These are phyloP conservation scores for Buceros bicornis DNA, from an alignment of 2,797 vertebrate genomes.

Conservation along the genomic window DNA sequence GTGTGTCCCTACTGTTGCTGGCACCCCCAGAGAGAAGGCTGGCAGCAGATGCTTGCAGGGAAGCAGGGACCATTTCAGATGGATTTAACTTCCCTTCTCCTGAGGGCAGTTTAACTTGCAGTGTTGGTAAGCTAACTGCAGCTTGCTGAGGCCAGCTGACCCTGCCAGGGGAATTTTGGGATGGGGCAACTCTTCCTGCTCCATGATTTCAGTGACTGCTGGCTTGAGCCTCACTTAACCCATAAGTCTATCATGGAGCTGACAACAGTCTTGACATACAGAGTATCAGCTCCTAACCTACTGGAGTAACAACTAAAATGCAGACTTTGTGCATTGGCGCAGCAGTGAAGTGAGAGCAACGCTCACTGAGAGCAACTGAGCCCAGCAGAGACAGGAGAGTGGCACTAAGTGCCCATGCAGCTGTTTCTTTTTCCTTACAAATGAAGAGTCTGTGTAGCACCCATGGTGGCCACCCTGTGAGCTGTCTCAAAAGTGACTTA, in stretches of 20 bases:
- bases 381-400: accelerated
- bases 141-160: not conserved
- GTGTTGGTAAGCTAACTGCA: not conserved
- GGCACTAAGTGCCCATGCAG: too few relatives aligned
- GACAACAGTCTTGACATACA: not conserved
- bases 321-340: not conserved
- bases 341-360: too few relatives aligned
- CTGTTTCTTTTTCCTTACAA: not conserved
- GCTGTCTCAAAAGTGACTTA: not conserved
- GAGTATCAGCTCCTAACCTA: not conserved
- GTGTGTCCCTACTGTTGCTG: not conserved
- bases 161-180: not conserved
- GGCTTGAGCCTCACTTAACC: not conserved
- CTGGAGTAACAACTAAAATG: not conserved
- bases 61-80: not conserved
- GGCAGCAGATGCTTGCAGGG: not conserved
- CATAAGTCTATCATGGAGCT: not conserved
- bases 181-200: not conserved
- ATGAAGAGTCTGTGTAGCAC: not conserved
- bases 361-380: not conserved
- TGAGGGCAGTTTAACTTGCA: not conserved
- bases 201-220: not conserved
- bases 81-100: not conserved
- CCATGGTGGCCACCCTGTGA: not conserved
- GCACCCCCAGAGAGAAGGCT: not conserved